Conservation (phyloP, 1,140 invertebrate genomes). For the Hycleus phaleratus region DNA sequence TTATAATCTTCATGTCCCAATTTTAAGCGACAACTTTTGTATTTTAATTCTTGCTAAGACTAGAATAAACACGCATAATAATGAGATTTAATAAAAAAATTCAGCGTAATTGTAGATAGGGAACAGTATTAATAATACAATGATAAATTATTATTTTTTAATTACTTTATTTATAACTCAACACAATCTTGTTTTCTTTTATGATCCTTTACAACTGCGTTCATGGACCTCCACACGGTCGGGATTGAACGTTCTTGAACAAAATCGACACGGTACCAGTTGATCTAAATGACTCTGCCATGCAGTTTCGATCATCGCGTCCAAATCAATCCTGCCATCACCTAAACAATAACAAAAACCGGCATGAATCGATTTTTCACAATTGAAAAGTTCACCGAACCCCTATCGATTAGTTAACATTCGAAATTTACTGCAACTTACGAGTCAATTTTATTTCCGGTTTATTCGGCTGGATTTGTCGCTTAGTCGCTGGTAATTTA, state of each 20-base stretch:
- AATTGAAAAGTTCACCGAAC: neutral
- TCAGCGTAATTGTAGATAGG: too few relatives aligned
- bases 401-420: neutral
- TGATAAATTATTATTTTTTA: too few relatives aligned
- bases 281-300: constrained; percentile 52
- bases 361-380: neutral
- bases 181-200: neutral
- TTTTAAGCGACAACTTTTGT: too few relatives aligned
- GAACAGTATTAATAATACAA: too few relatives aligned
- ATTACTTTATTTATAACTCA: too few relatives aligned
- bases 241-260: constrained; percentile 62
- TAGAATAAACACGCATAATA: too few relatives aligned
- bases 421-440: constrained; percentile 27
- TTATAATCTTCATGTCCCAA: too few relatives aligned
- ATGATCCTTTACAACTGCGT: constrained; percentile 48
- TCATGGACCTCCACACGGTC: constrained; percentile 61
- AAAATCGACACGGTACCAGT: constrained; percentile 58
- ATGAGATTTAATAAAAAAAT: too few relatives aligned
- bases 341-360: constrained; percentile 27
- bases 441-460: constrained; percentile 51
- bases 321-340: constrained; percentile 44
- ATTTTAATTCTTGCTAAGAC: too few relatives aligned
- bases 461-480: constrained; percentile 53
- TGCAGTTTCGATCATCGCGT: constrained; percentile 47
- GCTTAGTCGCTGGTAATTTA: constrained; percentile 51